Base-by-base conservation (phyloP, 2,113 vertebrate species). In the Rynchops niger region DNA sequence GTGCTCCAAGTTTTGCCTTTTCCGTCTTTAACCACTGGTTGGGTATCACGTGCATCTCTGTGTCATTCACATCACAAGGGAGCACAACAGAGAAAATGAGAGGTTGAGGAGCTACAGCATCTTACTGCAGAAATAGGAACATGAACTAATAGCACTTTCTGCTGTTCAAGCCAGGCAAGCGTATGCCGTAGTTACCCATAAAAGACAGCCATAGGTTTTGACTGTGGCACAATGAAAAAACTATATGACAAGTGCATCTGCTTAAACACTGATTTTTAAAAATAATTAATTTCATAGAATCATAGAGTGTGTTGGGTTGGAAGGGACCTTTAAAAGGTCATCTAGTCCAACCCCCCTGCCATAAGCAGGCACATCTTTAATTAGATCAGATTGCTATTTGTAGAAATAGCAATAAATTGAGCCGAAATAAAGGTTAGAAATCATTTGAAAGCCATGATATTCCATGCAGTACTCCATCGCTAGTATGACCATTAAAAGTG, bases 11-110 rank as follows among this genome's bases (percentile, higher is more conserved):
- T 42, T 84, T 40, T 87, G 65, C 14, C 45, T 74, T 87, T 76
- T 59, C 42, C n/a, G 1, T 72, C 76, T 43, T 58, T 23, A 81
- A 73, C 71, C 0, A 0, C 50, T 40, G 2, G 0, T 8, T 19
- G 36, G 17, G n/a, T 62, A 61, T 34, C 69, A 11, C 1, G 5
- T n/a, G 25, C 50, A 76, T 59, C 65, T 61, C 73, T 4, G 40
- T 9, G 16, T 25, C 91, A 91, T 6, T 20, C 34, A 76, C 22
- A 26, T 8, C 83, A 59, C 61, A 50, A 26, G 1, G 1, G 1
- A 83, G 77, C 23, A 45, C 45, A 77, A 45, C 12, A 84, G 12
- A 72, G 26, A 22, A 76, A 94, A 91, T 30, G 36, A 74, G 49
- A 86, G 19, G 23, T 0, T 74, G 55, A 38, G 77, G 34, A 83